Conservation (phyloP, 1,140 invertebrate genomes). For the Drosophila lacertosa region DNA sequence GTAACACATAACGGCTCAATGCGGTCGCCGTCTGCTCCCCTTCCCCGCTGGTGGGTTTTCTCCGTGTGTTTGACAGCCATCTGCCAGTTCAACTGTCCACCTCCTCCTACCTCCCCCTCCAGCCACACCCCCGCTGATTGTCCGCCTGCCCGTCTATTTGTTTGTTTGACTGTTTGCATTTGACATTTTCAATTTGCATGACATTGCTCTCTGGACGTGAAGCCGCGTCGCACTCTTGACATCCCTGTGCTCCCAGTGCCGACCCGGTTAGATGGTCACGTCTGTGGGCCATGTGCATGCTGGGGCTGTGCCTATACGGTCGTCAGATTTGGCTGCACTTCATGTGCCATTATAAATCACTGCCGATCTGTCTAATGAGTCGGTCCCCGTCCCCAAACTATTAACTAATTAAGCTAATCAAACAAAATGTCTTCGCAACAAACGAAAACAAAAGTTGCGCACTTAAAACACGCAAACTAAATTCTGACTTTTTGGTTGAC, state of each 20-base stretch:
- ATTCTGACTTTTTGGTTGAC: slow-evolving; percentile 24
- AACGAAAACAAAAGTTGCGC: slow-evolving; percentile 11
- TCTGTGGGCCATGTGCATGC: not conserved
- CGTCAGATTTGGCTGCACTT: slow-evolving; percentile 9
- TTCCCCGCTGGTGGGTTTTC: slow-evolving; percentile 30
- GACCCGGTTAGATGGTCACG: slow-evolving; percentile 10
- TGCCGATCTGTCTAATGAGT: slow-evolving; percentile 25
- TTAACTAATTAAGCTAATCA: slow-evolving; percentile 54
- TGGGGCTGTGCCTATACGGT: not conserved
- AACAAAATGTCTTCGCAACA: slow-evolving; percentile 59
- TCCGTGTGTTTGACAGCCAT: slow-evolving; percentile 45
- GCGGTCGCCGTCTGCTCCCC: slow-evolving; percentile 30
- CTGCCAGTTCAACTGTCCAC: slow-evolving; percentile 44
- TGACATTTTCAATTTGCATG: slow-evolving; percentile 81
- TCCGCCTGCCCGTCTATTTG: slow-evolving; percentile 33
- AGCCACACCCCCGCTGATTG: not conserved
- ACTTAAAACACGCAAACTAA: slow-evolving; percentile 51
- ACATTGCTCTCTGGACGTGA: slow-evolving; percentile 45
- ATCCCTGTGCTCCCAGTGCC: slow-evolving; percentile 10
- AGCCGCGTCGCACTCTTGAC: slow-evolving; percentile 20
- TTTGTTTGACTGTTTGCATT: slow-evolving; percentile 72
- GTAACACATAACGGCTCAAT: slow-evolving; percentile 39
- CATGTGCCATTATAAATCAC: slow-evolving; percentile 12
- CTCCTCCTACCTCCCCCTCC: not conserved
- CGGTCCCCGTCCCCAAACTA: not conserved